Evolutionary conservation across 2,113 vertebrate species (phyloP), one percentile per base, ranked within the genome.

Genomic region (Phainopepla nitens): DNA sequence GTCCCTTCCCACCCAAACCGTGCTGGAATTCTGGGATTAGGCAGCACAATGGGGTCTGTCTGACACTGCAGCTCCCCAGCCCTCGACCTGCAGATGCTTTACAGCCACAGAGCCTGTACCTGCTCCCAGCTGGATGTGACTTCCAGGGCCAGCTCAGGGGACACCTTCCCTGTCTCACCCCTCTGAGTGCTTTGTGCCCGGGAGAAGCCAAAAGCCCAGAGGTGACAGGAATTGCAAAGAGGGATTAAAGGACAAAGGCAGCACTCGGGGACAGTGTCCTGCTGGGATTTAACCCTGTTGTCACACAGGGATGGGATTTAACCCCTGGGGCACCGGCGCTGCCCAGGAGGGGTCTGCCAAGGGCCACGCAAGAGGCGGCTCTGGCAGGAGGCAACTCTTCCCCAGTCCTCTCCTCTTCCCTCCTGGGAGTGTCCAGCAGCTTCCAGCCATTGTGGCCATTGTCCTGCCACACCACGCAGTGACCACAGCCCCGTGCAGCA

Each of bases 211-310:
- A 51, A 82, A 72, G 22, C 35, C 19, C 56, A 69, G 86, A 58
- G 60, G 86, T 27, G 28, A 28, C 39, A 39, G 2, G 87, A 87
- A 93, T 91, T 89, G 84, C 87, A 96, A 75, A 87, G 47, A 20
- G 47, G 87, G 88, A 94, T 93, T 87, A 89, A 29, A 29, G 65
- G 73, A 73, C 87, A 93, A 91, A 89, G 76, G 60, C 69, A 10
- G 54, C 39, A 7, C 45, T 44, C 18, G 29, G 25, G 65, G 64
- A 62, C n/a, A 8, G 44, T 47, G 35, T 62, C n/a, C 47, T 14
- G 33, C 45, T 53, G 87, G 51, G 28, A 45, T 14, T 42, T 42
- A 42, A 42, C 53, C 77, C 60, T 16, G 39, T 17, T 24, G 77
- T 65, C 58, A 28, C 68, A 42, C 44, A 10, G 25, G 27, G 45